These are phyloP conservation scores for Aphrocallistes beatrix DNA, from an alignment of 37 sponge, comb jelly and placozoan genomes.

Conservation along the genomic window DNA sequence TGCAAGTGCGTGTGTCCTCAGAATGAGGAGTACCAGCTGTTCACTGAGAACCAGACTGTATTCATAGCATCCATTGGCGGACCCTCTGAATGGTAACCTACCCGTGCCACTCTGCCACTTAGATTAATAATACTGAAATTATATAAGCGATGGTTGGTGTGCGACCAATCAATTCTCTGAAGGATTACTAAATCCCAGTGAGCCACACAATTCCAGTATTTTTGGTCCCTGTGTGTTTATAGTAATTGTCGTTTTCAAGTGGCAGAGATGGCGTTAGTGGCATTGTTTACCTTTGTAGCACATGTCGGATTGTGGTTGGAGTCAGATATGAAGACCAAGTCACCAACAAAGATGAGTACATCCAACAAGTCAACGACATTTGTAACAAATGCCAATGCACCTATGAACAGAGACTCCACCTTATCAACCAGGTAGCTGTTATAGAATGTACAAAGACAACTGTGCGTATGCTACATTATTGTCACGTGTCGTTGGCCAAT, in stretches of 20 bases:
- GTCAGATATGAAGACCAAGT: too few species aligned
- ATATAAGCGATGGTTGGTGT: too few species aligned
- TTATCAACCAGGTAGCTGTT: not conserved
- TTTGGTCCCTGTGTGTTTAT: too few species aligned
- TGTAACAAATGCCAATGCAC: not conserved
- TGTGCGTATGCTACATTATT: not conserved
- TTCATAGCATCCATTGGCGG: not conserved
- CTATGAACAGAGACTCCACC: not conserved
- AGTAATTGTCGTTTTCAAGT: too few species aligned
- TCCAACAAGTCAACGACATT: not conserved
- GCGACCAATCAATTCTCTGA: too few species aligned
- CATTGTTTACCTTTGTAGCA: too few species aligned
- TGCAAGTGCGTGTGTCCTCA: conserved; percentile 6
- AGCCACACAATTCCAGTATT: too few species aligned
- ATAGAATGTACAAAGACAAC: not conserved
- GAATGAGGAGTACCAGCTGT: not conserved
- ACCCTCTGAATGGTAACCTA: not conserved
- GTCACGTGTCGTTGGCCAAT: too few species aligned
- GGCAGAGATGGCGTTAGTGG: too few species aligned
- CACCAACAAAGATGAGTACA: not conserved
- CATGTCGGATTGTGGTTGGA: not conserved
- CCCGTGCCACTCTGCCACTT: not conserved
- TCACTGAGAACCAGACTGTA: not conserved
- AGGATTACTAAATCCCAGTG: too few species aligned
- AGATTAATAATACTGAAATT: too few species aligned